Percentiles rank a stretch among this genome's conserved stretches.
Evolutionary conservation across 2,113 vertebrate genomes (phyloP).

Genomic region (Saimiri boliviensis): DNA sequence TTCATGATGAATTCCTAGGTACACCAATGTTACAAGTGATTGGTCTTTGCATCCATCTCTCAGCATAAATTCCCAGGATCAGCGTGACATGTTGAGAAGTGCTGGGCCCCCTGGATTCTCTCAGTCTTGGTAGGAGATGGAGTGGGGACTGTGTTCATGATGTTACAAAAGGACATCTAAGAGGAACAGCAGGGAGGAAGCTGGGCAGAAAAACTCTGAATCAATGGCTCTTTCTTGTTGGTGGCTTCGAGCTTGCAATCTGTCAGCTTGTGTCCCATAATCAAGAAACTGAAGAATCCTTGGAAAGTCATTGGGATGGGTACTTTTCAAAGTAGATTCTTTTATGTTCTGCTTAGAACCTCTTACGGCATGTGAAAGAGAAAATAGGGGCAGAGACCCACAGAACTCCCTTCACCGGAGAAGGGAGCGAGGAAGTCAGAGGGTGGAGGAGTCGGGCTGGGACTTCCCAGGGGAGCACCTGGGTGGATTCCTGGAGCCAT

Average conservation of each 20-base stretch:
- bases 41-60: neutral
- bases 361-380: neutral
- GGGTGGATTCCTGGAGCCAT: too few species aligned
- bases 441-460: neutral
- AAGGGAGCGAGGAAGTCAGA: neutral
- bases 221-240: neutral
- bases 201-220: fast-evolving
- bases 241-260: neutral
- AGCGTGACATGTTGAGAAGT: fast-evolving
- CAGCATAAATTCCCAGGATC: neutral
- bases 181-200: neutral
- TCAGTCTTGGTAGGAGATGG: neutral
- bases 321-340: neutral
- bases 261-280: neutral
- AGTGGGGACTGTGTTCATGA: neutral
- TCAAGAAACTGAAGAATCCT: neutral
- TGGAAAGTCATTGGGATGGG: neutral
- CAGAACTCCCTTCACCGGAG: neutral
- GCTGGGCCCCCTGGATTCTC: neutral
- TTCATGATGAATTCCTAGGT: conserved; percentile 46
- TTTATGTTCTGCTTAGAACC: neutral
- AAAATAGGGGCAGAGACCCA: neutral
- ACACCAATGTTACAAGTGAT: neutral
- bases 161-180: neutral
- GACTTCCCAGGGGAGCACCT: neutral